phyloP scores from a whole-genome alignment of 2,888 invertebrate genomes.

The Volucella zonaria region DNA sequence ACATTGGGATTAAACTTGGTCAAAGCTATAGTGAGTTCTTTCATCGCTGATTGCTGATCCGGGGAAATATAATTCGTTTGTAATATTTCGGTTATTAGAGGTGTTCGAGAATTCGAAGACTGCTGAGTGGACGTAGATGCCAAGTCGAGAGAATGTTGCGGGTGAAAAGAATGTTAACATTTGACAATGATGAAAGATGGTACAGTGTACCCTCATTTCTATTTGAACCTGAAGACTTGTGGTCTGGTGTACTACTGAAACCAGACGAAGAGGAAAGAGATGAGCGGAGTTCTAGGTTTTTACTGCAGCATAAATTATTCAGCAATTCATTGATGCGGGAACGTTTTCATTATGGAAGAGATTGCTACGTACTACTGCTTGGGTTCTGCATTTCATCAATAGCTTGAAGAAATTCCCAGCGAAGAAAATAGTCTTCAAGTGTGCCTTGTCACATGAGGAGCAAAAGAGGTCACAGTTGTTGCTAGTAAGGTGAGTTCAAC shows the following conservation, averaged over 20 bases:
- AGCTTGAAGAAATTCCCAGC: too few relatives aligned
- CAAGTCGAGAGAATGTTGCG: slow-evolving; percentile 17
- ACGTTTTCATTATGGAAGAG: too few relatives aligned
- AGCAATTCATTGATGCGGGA: neutral
- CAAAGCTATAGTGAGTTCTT: neutral
- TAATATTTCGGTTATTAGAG: slow-evolving; percentile 65
- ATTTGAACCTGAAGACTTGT: slow-evolving; percentile 2
- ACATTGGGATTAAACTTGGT: slow-evolving; percentile 19
- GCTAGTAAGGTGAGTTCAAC: too few relatives aligned
- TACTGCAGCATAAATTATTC: neutral
- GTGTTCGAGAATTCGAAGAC: slow-evolving; percentile 3
- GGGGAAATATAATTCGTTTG: neutral
- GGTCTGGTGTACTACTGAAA: neutral
- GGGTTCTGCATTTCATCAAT: too few relatives aligned
- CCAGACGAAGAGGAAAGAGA: neutral
- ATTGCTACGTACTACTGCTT: too few relatives aligned
- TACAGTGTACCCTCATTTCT: slow-evolving; percentile 56
- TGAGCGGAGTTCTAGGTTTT: slow-evolving; percentile 8
- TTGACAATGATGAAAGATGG: too few relatives aligned
- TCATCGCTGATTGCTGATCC: neutral
- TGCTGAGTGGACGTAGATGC: neutral
- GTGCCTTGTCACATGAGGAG: too few relatives aligned
- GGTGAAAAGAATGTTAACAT: slow-evolving; percentile 14
- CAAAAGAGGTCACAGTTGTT: too few relatives aligned
- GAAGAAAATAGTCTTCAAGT: too few relatives aligned